phyloP scores from a whole-genome alignment of 2,888 invertebrate genomes.

The Scaptomyza tumidula region DNA sequence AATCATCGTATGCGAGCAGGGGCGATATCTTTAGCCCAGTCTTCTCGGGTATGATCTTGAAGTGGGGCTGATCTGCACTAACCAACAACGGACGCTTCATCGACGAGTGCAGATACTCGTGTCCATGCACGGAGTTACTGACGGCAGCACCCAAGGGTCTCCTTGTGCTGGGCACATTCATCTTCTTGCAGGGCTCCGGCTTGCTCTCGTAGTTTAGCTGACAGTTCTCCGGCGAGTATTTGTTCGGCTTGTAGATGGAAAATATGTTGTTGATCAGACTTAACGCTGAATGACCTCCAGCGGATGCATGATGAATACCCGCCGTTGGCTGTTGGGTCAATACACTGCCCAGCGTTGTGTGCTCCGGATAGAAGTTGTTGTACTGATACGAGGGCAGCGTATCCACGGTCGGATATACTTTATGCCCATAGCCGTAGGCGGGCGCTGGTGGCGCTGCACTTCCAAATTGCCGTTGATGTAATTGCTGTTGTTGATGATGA shows the following conservation, averaged over 20 bases:
- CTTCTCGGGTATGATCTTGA: conserved; percentile 86
- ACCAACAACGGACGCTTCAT: conserved; percentile 86
- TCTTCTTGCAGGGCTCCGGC: conserved; percentile 84
- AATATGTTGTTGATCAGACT: conserved; percentile 85
- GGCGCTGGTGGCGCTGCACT: conserved; percentile 25
- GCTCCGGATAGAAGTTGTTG: conserved; percentile 84
- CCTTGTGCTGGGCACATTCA: conserved; percentile 84
- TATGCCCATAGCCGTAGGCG: conserved; percentile 76
- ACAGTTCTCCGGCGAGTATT: conserved; percentile 84
- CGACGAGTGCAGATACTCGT: conserved; percentile 84
- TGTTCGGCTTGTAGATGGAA: conserved; percentile 85
- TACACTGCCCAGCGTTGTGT: conserved; percentile 68
- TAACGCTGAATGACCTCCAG: conserved; percentile 82
- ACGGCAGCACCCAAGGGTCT: conserved; percentile 81
- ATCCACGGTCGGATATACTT: conserved; percentile 82
- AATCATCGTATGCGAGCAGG: conserved; percentile 82
- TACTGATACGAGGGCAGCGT: conserved; percentile 83
- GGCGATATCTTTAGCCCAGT: conserved; percentile 86
- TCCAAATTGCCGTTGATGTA: conserved; percentile 30
- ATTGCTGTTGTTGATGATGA: conserved; percentile 14
- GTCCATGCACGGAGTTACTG: conserved; percentile 35
- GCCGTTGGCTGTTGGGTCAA: conserved; percentile 80
- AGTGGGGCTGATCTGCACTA: conserved; percentile 85
- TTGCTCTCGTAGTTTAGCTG: conserved; percentile 83
- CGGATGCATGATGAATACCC: conserved; percentile 78